Evolutionary conservation across 2,888 invertebrate species (phyloP).

Genomic region (Zaprionus lineosus): DNA sequence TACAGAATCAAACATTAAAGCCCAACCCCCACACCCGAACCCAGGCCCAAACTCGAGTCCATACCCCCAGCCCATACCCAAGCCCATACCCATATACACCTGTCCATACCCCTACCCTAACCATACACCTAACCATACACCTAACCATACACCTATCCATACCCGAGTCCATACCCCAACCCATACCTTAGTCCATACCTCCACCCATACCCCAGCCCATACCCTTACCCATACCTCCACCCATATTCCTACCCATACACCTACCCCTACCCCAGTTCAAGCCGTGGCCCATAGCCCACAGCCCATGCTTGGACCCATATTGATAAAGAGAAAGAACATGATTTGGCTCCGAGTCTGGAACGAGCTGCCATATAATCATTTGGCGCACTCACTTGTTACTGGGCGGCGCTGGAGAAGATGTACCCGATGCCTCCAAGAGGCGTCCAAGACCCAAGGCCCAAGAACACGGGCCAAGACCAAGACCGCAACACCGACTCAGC

Average conservation of each 20-base stretch:
- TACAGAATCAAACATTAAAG: slow-evolving; percentile 23
- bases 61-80: background rate
- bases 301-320: slow-evolving; percentile 20
- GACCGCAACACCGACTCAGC: too few species aligned
- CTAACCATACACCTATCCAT: too few species aligned
- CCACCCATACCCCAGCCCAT: slow-evolving; percentile 15
- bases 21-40: slow-evolving; percentile 1
- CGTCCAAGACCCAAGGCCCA: too few species aligned
- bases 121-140: too few species aligned
- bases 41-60: background rate
- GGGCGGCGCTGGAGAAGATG: slow-evolving; percentile 23
- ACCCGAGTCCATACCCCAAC: too few species aligned
- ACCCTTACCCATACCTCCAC: slow-evolving; percentile 6
- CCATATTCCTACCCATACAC: too few species aligned
- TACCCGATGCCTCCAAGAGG: slow-evolving; percentile 14
- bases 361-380: slow-evolving; percentile 57
- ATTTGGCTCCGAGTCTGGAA: slow-evolving; percentile 22
- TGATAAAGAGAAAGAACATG: slow-evolving; percentile 44
- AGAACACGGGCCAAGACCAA: too few species aligned
- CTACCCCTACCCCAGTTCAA: too few species aligned
- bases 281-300: background rate
- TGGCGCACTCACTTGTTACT: slow-evolving; percentile 61
- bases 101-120: too few species aligned
- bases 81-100: too few species aligned
- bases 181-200: too few species aligned